These are phyloP conservation scores for Lepidocyrtinus sp. DNA, from an alignment of 2,888 invertebrate species.

Conservation along the genomic window DNA sequence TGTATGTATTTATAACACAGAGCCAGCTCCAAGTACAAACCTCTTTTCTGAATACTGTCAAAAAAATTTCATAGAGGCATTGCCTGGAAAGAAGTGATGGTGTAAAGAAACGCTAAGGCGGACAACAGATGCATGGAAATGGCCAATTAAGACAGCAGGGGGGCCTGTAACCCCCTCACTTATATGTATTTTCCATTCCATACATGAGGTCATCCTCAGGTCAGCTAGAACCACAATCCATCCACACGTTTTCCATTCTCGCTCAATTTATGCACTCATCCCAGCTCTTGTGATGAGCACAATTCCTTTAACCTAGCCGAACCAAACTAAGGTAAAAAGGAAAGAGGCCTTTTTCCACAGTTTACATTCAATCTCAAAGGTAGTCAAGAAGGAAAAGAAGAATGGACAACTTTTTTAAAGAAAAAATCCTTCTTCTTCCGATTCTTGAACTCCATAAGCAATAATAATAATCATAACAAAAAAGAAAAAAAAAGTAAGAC, in stretches of 20 bases:
- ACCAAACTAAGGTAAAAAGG: neutral
- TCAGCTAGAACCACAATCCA: constrained; percentile 69
- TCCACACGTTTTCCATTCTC: constrained; percentile 68
- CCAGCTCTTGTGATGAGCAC: constrained; percentile 14
- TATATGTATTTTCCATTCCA: constrained; percentile 50
- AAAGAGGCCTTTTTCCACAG: constrained; percentile 18
- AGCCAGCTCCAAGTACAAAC: neutral
- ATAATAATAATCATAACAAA: constrained; percentile 40
- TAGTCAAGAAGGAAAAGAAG: neutral
- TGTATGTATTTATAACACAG: constrained; percentile 14
- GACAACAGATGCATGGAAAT: constrained; percentile 71
- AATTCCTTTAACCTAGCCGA: constrained; percentile 2
- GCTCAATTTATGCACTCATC: constrained; percentile 69
- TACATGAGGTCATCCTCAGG: constrained; percentile 70
- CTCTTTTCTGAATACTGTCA: neutral
- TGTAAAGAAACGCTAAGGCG: constrained; percentile 63
- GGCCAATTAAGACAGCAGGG: constrained; percentile 70
- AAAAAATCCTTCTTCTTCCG: constrained; percentile 1
- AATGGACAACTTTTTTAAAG: constrained; percentile 15
- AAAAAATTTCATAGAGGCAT: constrained; percentile 9
- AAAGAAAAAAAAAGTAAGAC: constrained; percentile 31
- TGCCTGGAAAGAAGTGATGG: constrained; percentile 25
- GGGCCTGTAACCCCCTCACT: constrained; percentile 70
- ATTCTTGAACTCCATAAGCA: constrained; percentile 19
- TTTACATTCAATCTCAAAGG: neutral